Conservation (phyloP, 2,888 invertebrate species). For the Stenurella melanura region DNA sequence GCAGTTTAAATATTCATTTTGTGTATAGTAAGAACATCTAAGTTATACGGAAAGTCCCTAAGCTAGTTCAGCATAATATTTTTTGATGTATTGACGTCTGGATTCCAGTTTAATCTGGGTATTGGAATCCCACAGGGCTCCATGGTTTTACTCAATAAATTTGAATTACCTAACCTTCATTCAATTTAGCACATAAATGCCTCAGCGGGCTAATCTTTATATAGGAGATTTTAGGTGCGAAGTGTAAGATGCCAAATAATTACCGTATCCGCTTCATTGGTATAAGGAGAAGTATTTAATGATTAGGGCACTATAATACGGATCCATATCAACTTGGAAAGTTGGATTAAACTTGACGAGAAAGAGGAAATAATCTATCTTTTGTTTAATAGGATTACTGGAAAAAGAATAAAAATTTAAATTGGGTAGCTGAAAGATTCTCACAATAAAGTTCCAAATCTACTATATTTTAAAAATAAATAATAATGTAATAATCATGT, state of each 20-base stretch:
- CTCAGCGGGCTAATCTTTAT: not conserved
- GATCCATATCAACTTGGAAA: not conserved
- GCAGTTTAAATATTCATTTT: too few relatives aligned
- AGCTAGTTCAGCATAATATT: not conserved
- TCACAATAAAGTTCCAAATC: too few relatives aligned
- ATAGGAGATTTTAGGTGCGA: not conserved
- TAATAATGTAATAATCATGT: too few relatives aligned
- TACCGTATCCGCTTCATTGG: not conserved
- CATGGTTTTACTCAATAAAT: conserved; percentile 2
- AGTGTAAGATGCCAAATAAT: not conserved
- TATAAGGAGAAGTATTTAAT: too few relatives aligned
- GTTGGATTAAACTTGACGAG: too few relatives aligned
- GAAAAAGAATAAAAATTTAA: too few relatives aligned
- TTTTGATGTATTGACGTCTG: conserved; percentile 17
- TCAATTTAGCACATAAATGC: not conserved
- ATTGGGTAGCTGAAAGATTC: too few relatives aligned
- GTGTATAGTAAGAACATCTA: too few relatives aligned
- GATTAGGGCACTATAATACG: not conserved
- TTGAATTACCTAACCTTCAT: not conserved
- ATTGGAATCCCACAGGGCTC: not conserved
- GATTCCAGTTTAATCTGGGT: conserved; percentile 9
- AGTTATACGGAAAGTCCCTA: not conserved
- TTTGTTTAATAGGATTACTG: too few relatives aligned
- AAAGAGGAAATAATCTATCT: too few relatives aligned
- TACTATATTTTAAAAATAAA: too few relatives aligned